Evolutionary conservation across 2,888 invertebrate genomes (phyloP).

Genomic region (Agriopis marginaria): DNA sequence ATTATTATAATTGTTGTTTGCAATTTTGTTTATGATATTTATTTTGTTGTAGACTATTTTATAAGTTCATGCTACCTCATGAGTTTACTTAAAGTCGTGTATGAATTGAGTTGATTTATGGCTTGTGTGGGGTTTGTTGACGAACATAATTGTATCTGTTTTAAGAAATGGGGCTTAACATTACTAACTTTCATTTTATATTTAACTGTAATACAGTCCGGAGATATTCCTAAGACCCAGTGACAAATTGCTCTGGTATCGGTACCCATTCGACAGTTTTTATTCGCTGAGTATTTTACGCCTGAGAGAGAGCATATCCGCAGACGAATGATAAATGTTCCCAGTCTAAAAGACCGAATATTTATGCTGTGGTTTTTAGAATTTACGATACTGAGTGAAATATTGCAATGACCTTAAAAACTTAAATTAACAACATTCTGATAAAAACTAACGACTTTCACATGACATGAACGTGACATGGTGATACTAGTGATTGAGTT

Average conservation of each 20-base stretch:
- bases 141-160: background rate
- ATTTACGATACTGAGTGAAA: constrained; percentile 4
- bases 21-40: constrained; percentile 18
- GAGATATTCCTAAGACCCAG: constrained; percentile 53
- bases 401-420: constrained; percentile 1
- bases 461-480: too few species aligned
- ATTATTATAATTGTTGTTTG: constrained; percentile 20
- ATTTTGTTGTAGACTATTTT: constrained; percentile 7
- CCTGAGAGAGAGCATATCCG: constrained; percentile 47
- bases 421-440: too few species aligned
- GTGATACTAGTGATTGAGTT: too few species aligned
- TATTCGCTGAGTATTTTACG: constrained; percentile 56
- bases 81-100: background rate
- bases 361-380: constrained; percentile 15
- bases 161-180: background rate
- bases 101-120: background rate
- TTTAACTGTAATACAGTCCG: constrained; percentile 21
- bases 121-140: background rate
- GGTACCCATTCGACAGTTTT: constrained; percentile 58
- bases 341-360: constrained; percentile 31
- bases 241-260: constrained; percentile 65
- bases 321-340: constrained; percentile 54
- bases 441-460: too few species aligned
- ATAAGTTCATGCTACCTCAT: background rate
- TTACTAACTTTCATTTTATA: constrained; percentile 14